Evolutionary conservation across 2,888 invertebrate species (phyloP).

Genomic region (Lobophora halterata): DNA sequence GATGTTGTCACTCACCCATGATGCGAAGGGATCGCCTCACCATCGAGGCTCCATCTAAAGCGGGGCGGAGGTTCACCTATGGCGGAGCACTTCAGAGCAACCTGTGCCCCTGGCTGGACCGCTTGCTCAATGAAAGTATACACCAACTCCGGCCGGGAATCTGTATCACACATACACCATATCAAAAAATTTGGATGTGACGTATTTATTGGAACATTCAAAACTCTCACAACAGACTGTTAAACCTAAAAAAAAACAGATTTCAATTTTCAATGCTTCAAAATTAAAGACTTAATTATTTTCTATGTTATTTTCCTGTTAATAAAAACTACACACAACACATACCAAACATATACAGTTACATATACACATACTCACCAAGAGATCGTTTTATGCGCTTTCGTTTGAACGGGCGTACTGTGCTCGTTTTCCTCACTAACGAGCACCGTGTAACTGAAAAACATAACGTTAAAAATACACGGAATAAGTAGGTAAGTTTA

Average conservation of each 20-base stretch:
- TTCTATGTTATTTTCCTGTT: too few species aligned
- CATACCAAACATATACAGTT: too few species aligned
- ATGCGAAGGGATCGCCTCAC: slow-evolving; percentile 68
- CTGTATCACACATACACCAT: slow-evolving; percentile 72
- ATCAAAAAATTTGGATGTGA: too few species aligned
- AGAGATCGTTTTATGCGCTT: slow-evolving; percentile 67
- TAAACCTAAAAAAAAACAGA: too few species aligned
- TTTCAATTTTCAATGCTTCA: too few species aligned
- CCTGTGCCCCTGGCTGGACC: slow-evolving; percentile 84
- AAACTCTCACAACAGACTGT: too few species aligned
- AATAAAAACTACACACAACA: too few species aligned
- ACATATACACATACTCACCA: slow-evolving; percentile 59
- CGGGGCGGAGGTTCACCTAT: slow-evolving; percentile 92
- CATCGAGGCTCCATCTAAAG: slow-evolving; percentile 70
- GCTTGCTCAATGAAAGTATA: slow-evolving; percentile 91
- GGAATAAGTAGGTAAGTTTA: slow-evolving; percentile 33
- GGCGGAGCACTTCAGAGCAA: slow-evolving; percentile 92
- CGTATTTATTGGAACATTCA: too few species aligned
- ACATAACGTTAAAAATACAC: slow-evolving; percentile 43
- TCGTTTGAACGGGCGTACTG: slow-evolving; percentile 55
- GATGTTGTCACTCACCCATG: slow-evolving; percentile 56
- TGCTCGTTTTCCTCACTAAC: slow-evolving; percentile 56
- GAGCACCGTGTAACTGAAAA: slow-evolving; percentile 66
- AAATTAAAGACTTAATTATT: too few species aligned
- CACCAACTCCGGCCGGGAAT: slow-evolving; percentile 89